A percentile compares a stretch with the other conserved stretches of the same genome.
Conservation (phyloP, 2,888 invertebrate genomes). For the Lithophane socia region DNA sequence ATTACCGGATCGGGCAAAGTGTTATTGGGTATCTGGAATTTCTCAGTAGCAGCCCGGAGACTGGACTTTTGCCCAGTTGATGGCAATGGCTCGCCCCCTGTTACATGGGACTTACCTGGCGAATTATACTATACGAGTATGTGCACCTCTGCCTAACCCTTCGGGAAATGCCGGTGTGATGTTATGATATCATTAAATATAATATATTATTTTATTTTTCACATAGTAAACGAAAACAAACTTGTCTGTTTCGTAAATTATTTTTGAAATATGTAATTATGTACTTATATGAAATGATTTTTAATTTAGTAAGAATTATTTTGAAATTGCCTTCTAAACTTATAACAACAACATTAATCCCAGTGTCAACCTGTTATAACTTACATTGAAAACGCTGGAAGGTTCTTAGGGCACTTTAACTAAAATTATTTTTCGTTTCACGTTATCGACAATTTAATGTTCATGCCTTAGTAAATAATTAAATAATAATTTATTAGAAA, state of each 20-base stretch:
- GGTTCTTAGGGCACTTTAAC: conserved; percentile 5
- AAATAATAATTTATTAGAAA: conserved; percentile 76
- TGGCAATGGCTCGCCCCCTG: too few relatives aligned
- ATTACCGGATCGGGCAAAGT: too few relatives aligned
- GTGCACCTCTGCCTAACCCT: too few relatives aligned
- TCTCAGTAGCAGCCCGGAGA: too few relatives aligned
- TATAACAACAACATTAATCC: not conserved
- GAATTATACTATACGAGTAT: too few relatives aligned
- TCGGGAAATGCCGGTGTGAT: too few relatives aligned
- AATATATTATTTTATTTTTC: too few relatives aligned
- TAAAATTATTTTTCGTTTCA: conserved; percentile 37
- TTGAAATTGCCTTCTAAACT: conserved; percentile 16
- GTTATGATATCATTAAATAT: too few relatives aligned
- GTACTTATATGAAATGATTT: not conserved
- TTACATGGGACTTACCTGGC: too few relatives aligned
- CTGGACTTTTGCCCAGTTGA: too few relatives aligned
- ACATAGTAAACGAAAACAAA: not conserved
- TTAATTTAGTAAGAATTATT: not conserved
- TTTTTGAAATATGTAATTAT: not conserved
- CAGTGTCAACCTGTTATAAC: conserved; percentile 7
- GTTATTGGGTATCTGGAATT: too few relatives aligned
- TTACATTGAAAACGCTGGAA: not conserved
- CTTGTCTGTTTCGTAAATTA: not conserved
- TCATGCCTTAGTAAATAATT: conserved; percentile 66
- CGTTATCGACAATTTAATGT: conserved; percentile 63